Percentiles rank a stretch among this genome's conserved stretches.
phyloP scores from a whole-genome alignment of 2,888 invertebrate species.

The Acleris holmiana region DNA sequence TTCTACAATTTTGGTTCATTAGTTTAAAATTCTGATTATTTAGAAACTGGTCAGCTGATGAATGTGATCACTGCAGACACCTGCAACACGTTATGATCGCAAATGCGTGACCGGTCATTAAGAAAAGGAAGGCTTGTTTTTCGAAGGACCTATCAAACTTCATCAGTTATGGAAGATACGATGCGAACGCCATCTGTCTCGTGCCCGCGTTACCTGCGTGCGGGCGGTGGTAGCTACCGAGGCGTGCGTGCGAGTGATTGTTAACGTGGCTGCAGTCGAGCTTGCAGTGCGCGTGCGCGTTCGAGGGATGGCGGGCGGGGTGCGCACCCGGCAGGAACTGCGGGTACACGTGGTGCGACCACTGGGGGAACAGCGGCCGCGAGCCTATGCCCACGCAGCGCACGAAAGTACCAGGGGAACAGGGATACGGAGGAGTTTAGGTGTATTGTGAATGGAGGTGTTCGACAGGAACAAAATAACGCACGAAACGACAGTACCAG shows the following conservation, averaged over 20 bases:
- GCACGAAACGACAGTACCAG: slow-evolving; percentile 4
- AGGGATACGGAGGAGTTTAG: neutral
- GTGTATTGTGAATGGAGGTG: neutral
- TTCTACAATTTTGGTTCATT: no score
- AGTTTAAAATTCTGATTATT: no score
- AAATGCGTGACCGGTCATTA: no score
- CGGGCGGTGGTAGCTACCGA: slow-evolving; percentile 83
- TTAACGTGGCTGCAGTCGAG: slow-evolving; percentile 80
- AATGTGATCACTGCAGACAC: no score
- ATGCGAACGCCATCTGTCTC: slow-evolving; percentile 54
- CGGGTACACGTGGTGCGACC: slow-evolving; percentile 97
- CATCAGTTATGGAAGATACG: slow-evolving; percentile 44
- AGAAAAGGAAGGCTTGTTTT: no score
- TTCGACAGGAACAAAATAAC: no score
- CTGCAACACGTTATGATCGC: no score
- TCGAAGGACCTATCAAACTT: neutral
- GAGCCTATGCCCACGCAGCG: slow-evolving; percentile 70
- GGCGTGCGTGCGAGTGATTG: slow-evolving; percentile 80
- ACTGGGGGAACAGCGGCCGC: slow-evolving; percentile 95
- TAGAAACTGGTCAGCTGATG: no score
- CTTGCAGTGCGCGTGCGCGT: slow-evolving; percentile 86
- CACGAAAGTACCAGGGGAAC: slow-evolving; percentile 31
- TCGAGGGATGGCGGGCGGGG: slow-evolving; percentile 80
- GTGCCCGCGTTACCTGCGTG: slow-evolving; percentile 78
- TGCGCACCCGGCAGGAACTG: slow-evolving; percentile 96